Conservation (phyloP, 2,888 invertebrate species). For the Cordilura impudica region DNA sequence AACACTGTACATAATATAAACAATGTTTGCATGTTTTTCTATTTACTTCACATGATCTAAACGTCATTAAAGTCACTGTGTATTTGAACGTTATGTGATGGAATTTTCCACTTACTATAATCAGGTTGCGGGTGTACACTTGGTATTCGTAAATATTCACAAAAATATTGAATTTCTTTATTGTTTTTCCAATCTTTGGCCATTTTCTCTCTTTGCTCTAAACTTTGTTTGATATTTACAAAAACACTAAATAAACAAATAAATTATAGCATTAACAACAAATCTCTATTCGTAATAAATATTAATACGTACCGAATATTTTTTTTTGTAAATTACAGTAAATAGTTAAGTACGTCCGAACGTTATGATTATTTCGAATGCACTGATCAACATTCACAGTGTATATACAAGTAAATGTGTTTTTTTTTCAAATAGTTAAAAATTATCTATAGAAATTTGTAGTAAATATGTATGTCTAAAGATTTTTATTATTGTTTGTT, state of each 20-base stretch:
- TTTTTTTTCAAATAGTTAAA: neutral
- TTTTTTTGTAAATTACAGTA: neutral
- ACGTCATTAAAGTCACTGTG: neutral
- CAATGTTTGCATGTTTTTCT: too few species aligned
- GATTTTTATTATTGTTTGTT: neutral
- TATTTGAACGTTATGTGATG: neutral
- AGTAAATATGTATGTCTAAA: neutral
- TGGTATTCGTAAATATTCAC: constrained; percentile 90
- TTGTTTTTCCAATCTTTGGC: constrained; percentile 76
- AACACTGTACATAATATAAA: too few species aligned
- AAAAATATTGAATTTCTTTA: constrained; percentile 86
- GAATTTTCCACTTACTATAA: constrained; percentile 82
- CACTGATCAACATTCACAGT: neutral
- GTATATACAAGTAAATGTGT: neutral
- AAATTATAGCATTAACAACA: neutral
- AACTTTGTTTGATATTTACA: neutral
- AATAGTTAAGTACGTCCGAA: neutral
- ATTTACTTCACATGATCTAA: too few species aligned
- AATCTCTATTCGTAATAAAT: neutral
- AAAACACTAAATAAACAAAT: too few species aligned
- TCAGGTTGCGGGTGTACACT: constrained; percentile 92
- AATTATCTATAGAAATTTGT: neutral
- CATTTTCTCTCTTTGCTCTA: constrained; percentile 33
- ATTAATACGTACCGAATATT: neutral
- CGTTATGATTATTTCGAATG: constrained; percentile 12